Evolutionary conservation across 2,888 invertebrate species (phyloP), one percentile per base, ranked within the genome.

Genomic region (Nymphalis polychloros): DNA sequence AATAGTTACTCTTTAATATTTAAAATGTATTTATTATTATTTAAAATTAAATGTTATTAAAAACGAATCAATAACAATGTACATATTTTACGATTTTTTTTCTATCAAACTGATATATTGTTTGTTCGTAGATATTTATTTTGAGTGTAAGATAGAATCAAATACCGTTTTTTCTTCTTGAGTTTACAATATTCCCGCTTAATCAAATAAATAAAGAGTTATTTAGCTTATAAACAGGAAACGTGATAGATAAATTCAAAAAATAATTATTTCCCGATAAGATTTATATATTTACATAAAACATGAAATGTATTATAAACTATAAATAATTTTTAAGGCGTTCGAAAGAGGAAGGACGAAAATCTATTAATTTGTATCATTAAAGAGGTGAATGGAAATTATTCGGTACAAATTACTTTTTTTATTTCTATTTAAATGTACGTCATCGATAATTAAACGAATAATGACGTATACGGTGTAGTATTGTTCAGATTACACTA

Each of bases 371-470:
- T 10, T 17, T 35, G 17, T 59, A 46, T 19, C 16, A 6, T 7
- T 8, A 5, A n/a, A 19, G 27, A 35, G 62, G 57, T 52, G 47
- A 41, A 13, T 41, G 57, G 70, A 62, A 65, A 68, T 49, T 19
- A 55, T 67, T 23, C 59, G 48, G 17, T 20, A n/a, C 55, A 67
- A 71, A 59, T 66, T 59, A 61, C 1, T 23, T 50, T 68, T 71
- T 68, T 60, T 60, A 63, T 67, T 70, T 72, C 49, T 59, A 64
- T 59, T 31, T 76, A 73, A 68, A 67, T 71, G 63, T 75, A 81
- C 84, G 85, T 88, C 86, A 89, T 79, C 75, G 69, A 77, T 84
- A 88, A 89, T 87, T 86, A 84, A 82, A 69, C 63, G 75, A 73
- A 71, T 75, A 68, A 75, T 89, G 90, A 89, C 90, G 91, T 87